Percentiles rank a stretch among this genome's conserved stretches.
Evolutionary conservation across 2,888 invertebrate species (phyloP).

Genomic region (Drosophila hamatofila): DNA sequence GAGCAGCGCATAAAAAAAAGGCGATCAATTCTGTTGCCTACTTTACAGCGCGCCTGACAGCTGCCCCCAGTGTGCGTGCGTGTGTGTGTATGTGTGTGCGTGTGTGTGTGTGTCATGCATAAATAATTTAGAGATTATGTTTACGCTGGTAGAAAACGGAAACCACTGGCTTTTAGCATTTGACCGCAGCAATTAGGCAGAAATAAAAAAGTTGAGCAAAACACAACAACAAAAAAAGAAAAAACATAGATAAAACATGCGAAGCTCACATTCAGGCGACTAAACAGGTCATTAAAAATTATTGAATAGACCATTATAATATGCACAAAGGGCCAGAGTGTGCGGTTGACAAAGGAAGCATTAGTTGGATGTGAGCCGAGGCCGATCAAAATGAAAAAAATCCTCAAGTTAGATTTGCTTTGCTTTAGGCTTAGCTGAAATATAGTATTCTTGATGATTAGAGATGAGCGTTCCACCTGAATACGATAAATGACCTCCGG

Average conservation of each 20-base stretch:
- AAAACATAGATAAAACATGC: slow-evolving; percentile 2
- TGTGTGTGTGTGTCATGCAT: slow-evolving; percentile 52
- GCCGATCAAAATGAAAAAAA: too few species aligned
- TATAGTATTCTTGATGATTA: too few species aligned
- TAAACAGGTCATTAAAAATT: slow-evolving; percentile 7
- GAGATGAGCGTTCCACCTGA: too few species aligned
- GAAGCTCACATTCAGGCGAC: not conserved
- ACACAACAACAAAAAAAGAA: not conserved
- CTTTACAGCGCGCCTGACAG: slow-evolving; percentile 20
- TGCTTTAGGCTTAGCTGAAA: not conserved
- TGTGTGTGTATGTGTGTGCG: slow-evolving; percentile 2
- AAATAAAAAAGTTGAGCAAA: not conserved
- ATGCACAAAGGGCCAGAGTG: slow-evolving; percentile 4
- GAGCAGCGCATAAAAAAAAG: slow-evolving; percentile 31
- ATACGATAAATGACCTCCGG: too few species aligned
- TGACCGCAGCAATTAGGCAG: slow-evolving; percentile 70
- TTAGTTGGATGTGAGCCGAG: not conserved
- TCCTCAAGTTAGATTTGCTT: too few species aligned
- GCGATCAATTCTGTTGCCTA: slow-evolving; percentile 44
- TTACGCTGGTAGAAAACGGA: slow-evolving; percentile 14
- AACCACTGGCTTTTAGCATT: slow-evolving; percentile 48
- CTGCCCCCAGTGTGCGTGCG: slow-evolving; percentile 3
- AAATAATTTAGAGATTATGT: slow-evolving; percentile 61
- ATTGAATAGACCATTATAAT: slow-evolving; percentile 15
- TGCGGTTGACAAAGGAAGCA: not conserved